Evolutionary conservation across 92 coral and sea anemone genomes (phyloP), one percentile per base, ranked within the genome.

Genomic region (Umimayanthus kanabou): DNA sequence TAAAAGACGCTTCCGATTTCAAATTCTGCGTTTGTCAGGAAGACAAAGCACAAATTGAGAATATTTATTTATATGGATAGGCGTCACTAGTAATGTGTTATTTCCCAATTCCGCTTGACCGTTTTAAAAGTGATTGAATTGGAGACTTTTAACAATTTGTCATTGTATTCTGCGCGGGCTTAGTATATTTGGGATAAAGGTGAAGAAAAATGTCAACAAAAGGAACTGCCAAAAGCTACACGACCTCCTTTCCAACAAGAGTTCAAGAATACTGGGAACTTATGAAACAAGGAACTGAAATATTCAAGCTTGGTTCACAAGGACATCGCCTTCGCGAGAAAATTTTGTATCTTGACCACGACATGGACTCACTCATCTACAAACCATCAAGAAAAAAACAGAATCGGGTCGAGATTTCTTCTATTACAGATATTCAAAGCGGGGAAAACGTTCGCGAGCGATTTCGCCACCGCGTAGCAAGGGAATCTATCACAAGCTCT

Each of bases 201-300:
- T 30, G 40, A 79, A 53, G 26, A 18, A 45, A 22, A 20, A 81
- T 81, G 85, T 40, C 42, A 25, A 64, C 85, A 57, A 39, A 81
- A 39, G 39, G 55, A 61, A 6, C 50, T 20, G 72, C 75, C 37
- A 64, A 39, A 33, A 39, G 33, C 71, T 15, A 10, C 43, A 30
- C 55, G 47, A 37, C 49, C 20, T 25, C 85, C 8, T 80, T 64
- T 65, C 37, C 85, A 61, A 49, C 87, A 86, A 80, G 86, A 85
- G 72, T 80, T 39, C 93, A 90, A 82, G 93, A 90, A 10, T 87
- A 83, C 26, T 90, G 93, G 93, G 73, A 79, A 87, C 49, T 81
- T 10, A 90, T 90, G 93, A 79, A 81, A 81, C 61, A 57, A 61
- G 93, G 93, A 16, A 57, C 57, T 8, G 47, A 39, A 61, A 82